Base-by-base conservation (phyloP, 2,113 vertebrate genomes). In the Halichoeres trimaculatus region DNA sequence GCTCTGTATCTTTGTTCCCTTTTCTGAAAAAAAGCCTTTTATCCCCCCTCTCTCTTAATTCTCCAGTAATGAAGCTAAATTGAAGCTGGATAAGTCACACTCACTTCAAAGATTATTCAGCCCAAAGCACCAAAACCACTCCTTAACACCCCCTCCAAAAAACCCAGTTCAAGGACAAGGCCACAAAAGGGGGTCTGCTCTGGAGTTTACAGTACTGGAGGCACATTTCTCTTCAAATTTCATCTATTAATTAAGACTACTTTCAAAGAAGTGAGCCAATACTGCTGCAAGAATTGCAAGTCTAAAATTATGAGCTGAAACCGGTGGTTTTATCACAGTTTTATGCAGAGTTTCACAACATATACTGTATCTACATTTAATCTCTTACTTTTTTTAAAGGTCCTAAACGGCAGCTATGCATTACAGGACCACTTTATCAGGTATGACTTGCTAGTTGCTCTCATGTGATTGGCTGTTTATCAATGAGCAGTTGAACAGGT, bases 11-110 rank as follows among this genome's bases (percentile, higher is more conserved):
- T 53, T 40, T 76, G 22, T 54, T 24, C 24, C 40, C 35, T 62
- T 59, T 12, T 54, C 30, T 73, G 69, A 74, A 74, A 64, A 53
- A 40, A 59, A 64, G 52, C 53, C 64, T 79, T 78, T 82, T 60
- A 70, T 73, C 68, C 40, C 26, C 61, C 45, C 47, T 45, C 35
- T 70, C 59, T 70, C 55, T 56, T 58, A 64, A 61, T 67, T 79
- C 59, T 73, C 26, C 38, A 55, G 45, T 74, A 58, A 80, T 70
- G 48, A 71, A 38, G 3, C 45, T 48, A 48, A 48, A 70, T 6
- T 67, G 34, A 72, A 48, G 41, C 52, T 20, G 69, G 53, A 75
- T 70, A 72, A 74, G 45, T 52, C 40, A 41, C 58, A 36, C 51
- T 47, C 63, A 69, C 64, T 76, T 73, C 70, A 77, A 68, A 59